phyloP scores from a whole-genome alignment of 2,113 vertebrate genomes.

The Calyptommatus sinebrachiatus region DNA sequence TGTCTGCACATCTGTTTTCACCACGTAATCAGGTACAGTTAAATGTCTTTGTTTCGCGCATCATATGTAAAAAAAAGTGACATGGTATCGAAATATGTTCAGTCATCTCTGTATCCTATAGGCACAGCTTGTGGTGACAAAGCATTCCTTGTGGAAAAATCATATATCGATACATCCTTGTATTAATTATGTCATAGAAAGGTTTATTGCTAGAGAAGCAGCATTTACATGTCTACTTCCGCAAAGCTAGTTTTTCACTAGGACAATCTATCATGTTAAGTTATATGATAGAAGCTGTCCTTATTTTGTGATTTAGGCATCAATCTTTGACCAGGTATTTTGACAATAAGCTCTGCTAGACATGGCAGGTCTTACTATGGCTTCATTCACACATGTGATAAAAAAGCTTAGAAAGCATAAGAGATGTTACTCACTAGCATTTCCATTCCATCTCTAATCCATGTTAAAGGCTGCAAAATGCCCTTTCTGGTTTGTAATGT shows the following conservation, averaged over 20 bases:
- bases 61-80: constrained; percentile 27
- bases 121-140: not conserved
- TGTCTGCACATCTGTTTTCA: not conserved
- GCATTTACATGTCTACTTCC: not conserved
- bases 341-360: not conserved
- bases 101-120: constrained; percentile 5
- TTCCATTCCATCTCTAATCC: no score
- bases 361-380: not conserved
- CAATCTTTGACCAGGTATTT: not conserved
- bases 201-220: not conserved
- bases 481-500: no score
- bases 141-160: not conserved
- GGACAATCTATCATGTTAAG: constrained; percentile 2
- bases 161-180: not conserved
- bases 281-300: not conserved
- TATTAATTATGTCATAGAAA: constrained; percentile 3
- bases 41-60: not conserved
- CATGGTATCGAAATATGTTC: not conserved
- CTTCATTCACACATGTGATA: no score
- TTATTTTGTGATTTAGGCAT: not conserved
- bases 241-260: not conserved
- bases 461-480: no score
- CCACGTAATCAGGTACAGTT: constrained; percentile 9
- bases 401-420: no score
- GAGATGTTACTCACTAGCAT: no score